Percentiles rank a stretch among this genome's conserved stretches.
These are phyloP conservation scores for Ginglymostoma cirratum DNA, from an alignment of 2,113 vertebrate genomes.

Conservation along the genomic window DNA sequence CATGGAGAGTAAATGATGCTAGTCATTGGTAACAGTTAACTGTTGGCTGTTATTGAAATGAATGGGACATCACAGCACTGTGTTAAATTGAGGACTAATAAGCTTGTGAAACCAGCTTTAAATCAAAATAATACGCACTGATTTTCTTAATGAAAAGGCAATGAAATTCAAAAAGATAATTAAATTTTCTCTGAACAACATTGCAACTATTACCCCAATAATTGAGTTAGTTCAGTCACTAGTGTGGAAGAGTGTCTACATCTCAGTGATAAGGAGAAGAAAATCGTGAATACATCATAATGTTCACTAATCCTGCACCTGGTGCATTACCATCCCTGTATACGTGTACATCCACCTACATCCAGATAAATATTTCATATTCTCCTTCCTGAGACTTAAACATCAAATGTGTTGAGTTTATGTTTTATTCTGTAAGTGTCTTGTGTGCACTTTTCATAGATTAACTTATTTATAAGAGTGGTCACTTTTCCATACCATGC, in stretches of 20 bases:
- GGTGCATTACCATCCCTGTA: neutral
- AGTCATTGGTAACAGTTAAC: neutral
- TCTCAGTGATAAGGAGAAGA: neutral
- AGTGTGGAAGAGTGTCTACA: neutral
- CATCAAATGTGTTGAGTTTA: neutral
- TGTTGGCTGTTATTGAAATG: neutral
- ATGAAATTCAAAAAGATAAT: neutral
- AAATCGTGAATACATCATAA: neutral
- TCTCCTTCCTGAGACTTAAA: constrained; percentile 7
- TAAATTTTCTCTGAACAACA: neutral
- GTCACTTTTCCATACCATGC: neutral
- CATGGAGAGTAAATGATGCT: neutral
- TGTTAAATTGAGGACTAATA: neutral
- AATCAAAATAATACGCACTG: neutral
- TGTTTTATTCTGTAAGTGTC: neutral
- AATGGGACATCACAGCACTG: neutral
- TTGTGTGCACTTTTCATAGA: neutral
- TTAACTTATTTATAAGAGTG: neutral
- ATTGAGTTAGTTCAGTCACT: neutral
- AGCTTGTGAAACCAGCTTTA: neutral
- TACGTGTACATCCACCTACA: neutral
- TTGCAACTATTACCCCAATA: neutral
- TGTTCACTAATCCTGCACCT: neutral
- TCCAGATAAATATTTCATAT: constrained; percentile 28
- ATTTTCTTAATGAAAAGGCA: neutral